Evolutionary conservation across 2,888 invertebrate genomes (phyloP).

Genomic region (Hyalella azteca): DNA sequence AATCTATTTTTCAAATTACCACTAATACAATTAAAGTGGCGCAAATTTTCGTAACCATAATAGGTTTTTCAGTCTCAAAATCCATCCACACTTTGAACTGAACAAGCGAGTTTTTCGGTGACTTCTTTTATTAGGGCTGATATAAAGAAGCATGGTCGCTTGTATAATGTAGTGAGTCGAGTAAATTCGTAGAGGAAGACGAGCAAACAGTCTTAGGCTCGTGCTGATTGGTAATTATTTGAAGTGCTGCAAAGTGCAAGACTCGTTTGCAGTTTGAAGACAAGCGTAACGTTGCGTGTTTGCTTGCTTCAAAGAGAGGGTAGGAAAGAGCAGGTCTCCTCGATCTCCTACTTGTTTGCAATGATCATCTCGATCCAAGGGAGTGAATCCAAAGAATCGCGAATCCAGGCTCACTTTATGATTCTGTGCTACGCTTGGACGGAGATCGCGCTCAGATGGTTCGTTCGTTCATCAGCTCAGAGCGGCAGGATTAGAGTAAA

Average conservation of each 20-base stretch:
- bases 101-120: too few relatives aligned
- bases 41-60: too few relatives aligned
- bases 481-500: background rate
- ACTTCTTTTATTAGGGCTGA: conserved; percentile 11
- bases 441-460: background rate
- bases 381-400: conserved; percentile 20
- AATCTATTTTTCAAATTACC: too few relatives aligned
- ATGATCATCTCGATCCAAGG: conserved; percentile 23
- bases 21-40: too few relatives aligned
- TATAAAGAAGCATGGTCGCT: background rate
- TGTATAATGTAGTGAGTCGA: conserved; percentile 28
- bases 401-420: background rate
- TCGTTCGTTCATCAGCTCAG: too few relatives aligned
- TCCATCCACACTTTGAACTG: too few relatives aligned
- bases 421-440: background rate
- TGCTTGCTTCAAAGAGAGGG: conserved; percentile 34
- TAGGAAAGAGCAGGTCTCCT: too few relatives aligned
- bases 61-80: too few relatives aligned
- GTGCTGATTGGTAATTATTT: conserved; percentile 33
- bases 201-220: conserved; percentile 15
- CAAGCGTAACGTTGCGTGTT: conserved; percentile 20
- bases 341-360: conserved; percentile 29
- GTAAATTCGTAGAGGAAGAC: conserved; percentile 30
- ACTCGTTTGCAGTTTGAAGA: conserved; percentile 27
- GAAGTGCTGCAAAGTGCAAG: conserved; percentile 32